Base-by-base conservation (phyloP, 64 coral and sea anemone species). In the Astreopora myriophthalma region DNA sequence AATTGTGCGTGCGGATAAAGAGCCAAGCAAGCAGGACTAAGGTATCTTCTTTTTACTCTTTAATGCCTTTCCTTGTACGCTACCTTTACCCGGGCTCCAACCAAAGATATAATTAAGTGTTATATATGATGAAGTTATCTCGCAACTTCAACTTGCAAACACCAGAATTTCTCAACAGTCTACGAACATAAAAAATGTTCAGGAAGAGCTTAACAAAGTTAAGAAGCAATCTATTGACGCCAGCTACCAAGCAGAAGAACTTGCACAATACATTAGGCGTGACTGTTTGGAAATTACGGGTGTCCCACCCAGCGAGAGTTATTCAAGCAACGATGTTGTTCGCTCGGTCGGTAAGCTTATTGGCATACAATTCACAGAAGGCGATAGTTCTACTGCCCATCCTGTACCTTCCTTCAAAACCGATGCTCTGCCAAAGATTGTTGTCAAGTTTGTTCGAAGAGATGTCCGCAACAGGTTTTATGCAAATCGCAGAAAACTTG, bases 341-440 rank as follows among this genome's bases (percentile, higher is more conserved):
- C 13, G n/a, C 14, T 58, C 82, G 29, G 40, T 86, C 4, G 83
- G 83, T 7, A 48, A 42, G 30, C 26, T n/a, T 14, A 86, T 86
- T n/a, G 61, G 27, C 16, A 29, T 37, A 70, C 31, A 28, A 1
- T 2, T 60, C 25, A 7, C 42, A 2, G 25, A 52, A 3, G 40
- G 84, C 11, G 65, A 81, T 73, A 91, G 60, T 20, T 91, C 89
- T 34, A 92, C 63, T 13, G 68, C 69, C 5, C 90, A 92, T 36
- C 69, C 79, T 17, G 31, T 85, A 19, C 80, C 90, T 61, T 69
- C 58, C n/a, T 75, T 65, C 66, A 79, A 68, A 30, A 8, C 46
- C 11, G 26, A 62, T 8, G 34, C 65, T 26, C 90, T 79, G 1
- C 90, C 90, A n/a, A 92, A 92, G 46, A 75, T 86, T 40, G 46